Evolutionary conservation across 2,888 invertebrate genomes (phyloP).

Genomic region (Sisyra terminalis): DNA sequence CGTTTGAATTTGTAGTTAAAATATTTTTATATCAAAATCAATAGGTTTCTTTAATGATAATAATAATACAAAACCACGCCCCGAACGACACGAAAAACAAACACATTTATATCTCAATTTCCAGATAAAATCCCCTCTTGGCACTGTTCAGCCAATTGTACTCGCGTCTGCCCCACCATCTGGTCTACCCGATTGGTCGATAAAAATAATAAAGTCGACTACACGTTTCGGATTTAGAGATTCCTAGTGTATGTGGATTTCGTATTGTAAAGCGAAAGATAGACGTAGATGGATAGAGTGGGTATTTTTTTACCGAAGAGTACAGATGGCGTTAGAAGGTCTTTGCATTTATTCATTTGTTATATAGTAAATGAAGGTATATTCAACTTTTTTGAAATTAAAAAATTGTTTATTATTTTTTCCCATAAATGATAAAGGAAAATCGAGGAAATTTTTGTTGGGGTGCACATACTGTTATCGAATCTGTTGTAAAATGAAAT

Average conservation of each 20-base stretch:
- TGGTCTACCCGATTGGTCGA: conserved; percentile 22
- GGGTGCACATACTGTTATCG: too few relatives aligned
- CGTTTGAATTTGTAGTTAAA: too few relatives aligned
- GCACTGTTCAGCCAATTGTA: conserved; percentile 14
- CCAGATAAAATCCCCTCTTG: conserved; percentile 16
- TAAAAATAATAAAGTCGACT: conserved; percentile 20
- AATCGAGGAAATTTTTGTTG: too few relatives aligned
- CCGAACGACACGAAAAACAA: conserved; percentile 23
- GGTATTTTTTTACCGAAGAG: too few relatives aligned
- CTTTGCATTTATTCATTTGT: not conserved
- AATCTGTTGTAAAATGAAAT: too few relatives aligned
- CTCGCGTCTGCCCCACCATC: conserved; percentile 15
- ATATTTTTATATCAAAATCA: too few relatives aligned
- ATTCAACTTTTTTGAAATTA: too few relatives aligned
- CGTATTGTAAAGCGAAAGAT: not conserved
- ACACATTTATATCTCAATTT: conserved; percentile 30
- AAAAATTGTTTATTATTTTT: too few relatives aligned
- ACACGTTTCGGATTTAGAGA: conserved; percentile 11
- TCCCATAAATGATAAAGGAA: too few relatives aligned
- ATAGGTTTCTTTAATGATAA: too few relatives aligned
- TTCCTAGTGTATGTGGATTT: not conserved
- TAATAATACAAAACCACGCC: conserved; percentile 18
- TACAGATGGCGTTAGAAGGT: not conserved
- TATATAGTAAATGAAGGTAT: not conserved
- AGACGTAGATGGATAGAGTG: conserved; percentile 10